Conservation (phyloP, 2,797 vertebrate species). For the Limosa lapponica region DNA sequence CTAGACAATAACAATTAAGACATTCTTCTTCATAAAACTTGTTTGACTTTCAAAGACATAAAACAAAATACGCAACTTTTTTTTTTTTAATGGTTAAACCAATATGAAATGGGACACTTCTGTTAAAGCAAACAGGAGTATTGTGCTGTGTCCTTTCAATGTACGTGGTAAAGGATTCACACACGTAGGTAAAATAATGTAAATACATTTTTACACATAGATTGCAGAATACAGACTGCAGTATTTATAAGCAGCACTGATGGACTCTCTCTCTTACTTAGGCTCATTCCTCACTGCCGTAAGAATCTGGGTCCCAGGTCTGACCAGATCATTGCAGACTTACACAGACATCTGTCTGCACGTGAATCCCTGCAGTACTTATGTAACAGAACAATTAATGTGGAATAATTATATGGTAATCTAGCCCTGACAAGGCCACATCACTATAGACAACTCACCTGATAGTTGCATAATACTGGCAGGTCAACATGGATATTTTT, state of each 20-base stretch:
- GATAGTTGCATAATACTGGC: constrained; percentile 78
- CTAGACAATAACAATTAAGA: background rate
- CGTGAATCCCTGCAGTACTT: background rate
- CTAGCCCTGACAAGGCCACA: background rate
- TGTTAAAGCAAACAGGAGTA: background rate
- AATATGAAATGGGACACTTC: background rate
- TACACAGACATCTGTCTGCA: background rate
- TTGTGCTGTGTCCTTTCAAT: background rate
- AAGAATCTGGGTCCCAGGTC: background rate
- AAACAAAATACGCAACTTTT: background rate
- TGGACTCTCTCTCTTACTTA: background rate
- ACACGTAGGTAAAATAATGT: background rate
- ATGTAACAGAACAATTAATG: background rate
- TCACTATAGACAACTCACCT: constrained; percentile 67
- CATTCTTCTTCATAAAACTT: background rate
- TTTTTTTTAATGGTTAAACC: background rate
- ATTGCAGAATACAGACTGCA: background rate
- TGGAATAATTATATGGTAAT: background rate
- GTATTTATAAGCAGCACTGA: background rate
- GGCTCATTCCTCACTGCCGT: background rate
- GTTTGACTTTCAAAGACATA: background rate
- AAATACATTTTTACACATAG: background rate
- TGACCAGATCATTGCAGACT: background rate
- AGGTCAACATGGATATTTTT: constrained; percentile 86
- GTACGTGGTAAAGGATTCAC: background rate